Evolutionary conservation across 1,140 invertebrate genomes (phyloP).

Genomic region (Drosophila orosa): DNA sequence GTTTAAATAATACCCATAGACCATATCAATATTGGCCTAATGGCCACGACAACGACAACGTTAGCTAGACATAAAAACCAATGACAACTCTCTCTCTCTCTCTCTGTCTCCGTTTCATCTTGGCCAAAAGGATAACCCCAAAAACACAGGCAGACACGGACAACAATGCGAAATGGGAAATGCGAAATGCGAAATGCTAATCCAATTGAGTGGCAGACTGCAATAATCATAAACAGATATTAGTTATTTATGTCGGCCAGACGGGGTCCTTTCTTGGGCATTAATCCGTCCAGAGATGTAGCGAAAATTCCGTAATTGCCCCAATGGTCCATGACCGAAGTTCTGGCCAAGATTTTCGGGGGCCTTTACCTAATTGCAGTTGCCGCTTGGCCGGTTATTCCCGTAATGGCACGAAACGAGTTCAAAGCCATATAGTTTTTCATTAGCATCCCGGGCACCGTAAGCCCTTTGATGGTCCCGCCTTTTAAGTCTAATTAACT

Average conservation of each 20-base stretch:
- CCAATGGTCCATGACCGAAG: constrained; percentile 49
- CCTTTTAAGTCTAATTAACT: constrained; percentile 82
- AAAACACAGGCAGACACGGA: background rate
- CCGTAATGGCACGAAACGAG: constrained; percentile 71
- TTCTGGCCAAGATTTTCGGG: constrained; percentile 33
- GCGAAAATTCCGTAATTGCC: constrained; percentile 49
- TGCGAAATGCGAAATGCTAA: constrained; percentile 54
- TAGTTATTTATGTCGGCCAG: constrained; percentile 70
- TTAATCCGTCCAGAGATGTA: constrained; percentile 48
- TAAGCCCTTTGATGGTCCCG: constrained; percentile 74
- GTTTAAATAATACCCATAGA: constrained; percentile 46
- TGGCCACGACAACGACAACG: constrained; percentile 45
- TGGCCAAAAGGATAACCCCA: background rate
- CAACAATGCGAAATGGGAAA: constrained; percentile 30
- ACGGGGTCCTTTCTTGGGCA: constrained; percentile 49
- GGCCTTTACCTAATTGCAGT: constrained; percentile 65
- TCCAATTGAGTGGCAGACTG: constrained; percentile 61
- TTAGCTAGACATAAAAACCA: constrained; percentile 69
- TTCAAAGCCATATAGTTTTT: constrained; percentile 79
- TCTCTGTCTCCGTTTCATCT: background rate
- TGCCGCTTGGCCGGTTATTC: constrained; percentile 58
- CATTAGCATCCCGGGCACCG: constrained; percentile 54
- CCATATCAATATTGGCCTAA: constrained; percentile 69
- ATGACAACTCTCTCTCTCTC: constrained; percentile 56
- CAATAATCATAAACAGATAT: constrained; percentile 81